Percentiles rank a stretch among this genome's conserved stretches.
These are phyloP conservation scores for Clarias batrachus DNA, from an alignment of 2,113 vertebrate species.

Conservation along the genomic window DNA sequence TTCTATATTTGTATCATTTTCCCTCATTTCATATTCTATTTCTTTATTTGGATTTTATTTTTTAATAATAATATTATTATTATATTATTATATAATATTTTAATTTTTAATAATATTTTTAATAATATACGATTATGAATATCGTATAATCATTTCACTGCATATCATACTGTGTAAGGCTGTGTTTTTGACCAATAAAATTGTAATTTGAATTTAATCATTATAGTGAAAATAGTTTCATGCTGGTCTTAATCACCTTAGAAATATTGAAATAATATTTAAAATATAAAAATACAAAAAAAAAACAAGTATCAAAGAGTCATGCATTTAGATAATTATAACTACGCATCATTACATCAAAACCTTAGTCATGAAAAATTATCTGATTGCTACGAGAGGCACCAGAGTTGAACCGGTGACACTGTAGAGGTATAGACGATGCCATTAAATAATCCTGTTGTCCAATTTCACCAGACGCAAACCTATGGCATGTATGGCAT, in stretches of 20 bases:
- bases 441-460: background rate
- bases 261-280: background rate
- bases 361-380: background rate
- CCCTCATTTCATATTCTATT: too few species aligned
- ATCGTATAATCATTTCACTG: too few species aligned
- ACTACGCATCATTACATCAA: background rate
- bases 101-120: too few species aligned
- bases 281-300: background rate
- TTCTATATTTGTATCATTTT: too few species aligned
- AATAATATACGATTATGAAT: too few species aligned
- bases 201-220: background rate
- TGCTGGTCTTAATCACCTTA: background rate
- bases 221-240: background rate
- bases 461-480: background rate
- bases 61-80: too few species aligned
- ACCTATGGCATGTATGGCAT: background rate
- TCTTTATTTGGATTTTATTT: too few species aligned
- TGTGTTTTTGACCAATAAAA: too few species aligned
- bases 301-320: background rate
- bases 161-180: too few species aligned
- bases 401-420: background rate
- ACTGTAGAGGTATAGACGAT: background rate
- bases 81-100: too few species aligned
- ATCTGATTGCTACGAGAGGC: background rate
- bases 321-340: background rate